A percentile compares a stretch with the other conserved stretches of the same genome.
phyloP scores from a whole-genome alignment of 2,797 vertebrate species.

The Vireo griseus region DNA sequence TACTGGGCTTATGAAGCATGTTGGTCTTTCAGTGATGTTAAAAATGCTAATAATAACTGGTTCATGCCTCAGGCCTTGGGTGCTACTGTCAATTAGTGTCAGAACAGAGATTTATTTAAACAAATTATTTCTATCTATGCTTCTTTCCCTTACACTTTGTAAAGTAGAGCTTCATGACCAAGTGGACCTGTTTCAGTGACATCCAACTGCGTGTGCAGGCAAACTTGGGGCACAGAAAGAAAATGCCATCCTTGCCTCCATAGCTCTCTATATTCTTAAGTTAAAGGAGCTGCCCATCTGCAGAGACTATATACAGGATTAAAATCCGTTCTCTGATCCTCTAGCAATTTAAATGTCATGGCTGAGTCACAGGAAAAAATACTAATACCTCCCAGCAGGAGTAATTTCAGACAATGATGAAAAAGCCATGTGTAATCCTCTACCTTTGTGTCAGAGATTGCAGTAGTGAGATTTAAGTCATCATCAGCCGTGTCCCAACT shows the following conservation, averaged over 20 bases:
- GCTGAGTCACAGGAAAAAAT: background rate
- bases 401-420: background rate
- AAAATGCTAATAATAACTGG: conserved; percentile 31
- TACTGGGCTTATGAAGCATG: conserved; percentile 27
- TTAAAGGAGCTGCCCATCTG: background rate
- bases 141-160: background rate
- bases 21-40: conserved; percentile 46
- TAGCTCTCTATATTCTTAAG: background rate
- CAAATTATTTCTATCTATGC: conserved; percentile 11
- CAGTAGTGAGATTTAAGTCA: background rate
- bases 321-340: background rate
- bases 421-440: background rate
- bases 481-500: background rate
- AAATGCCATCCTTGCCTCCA: background rate
- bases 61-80: conserved; percentile 7
- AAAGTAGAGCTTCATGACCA: background rate
- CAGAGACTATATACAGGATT: background rate
- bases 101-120: conserved; percentile 41
- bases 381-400: background rate
- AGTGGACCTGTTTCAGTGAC: background rate
- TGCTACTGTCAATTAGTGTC: conserved; percentile 48
- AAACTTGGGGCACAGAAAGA: background rate
- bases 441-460: background rate
- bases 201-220: background rate
- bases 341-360: background rate